Evolutionary conservation across 2,113 vertebrate genomes (phyloP), one percentile per base, ranked within the genome.

Genomic region (Athene noctua): DNA sequence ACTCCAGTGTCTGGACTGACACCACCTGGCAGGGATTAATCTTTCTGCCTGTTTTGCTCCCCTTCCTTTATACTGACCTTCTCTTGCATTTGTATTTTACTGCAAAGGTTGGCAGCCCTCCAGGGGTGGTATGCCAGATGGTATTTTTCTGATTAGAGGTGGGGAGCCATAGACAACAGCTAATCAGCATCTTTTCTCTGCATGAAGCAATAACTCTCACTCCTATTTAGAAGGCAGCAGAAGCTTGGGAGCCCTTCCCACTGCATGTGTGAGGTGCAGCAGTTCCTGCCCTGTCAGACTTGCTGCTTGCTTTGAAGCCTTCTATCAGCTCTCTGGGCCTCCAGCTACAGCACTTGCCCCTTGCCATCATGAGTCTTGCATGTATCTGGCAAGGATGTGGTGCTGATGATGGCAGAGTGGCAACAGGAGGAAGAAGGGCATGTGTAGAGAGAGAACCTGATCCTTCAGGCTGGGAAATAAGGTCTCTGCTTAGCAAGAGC

Each of bases 51-150:
- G 29, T 27, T 84, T 51, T 77, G 80, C 73, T 87, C 71, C 78
- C 40, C 21, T 97, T 92, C 66, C 74, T 95, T 94, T 81, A 44
- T 86, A 86, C 94, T 95, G 91, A 96, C 96, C 95, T 97, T 95
- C 92, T 92, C 81, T 30, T 95, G 81, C 85, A 16, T 93, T 88
- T 12, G 4, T 82, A 32, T 95, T 96, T 96, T 86, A 86, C 93
- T 96, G 96, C 93, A 95, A 96, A 96, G 96, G 85, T 88, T 96
- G 96, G 96, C 96, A 96, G 87, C 62, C 58, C 90, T 96, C 93
- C 94, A 95, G 90, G 78, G 84, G 90, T 96, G 92, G 73, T 67
- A 17, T 92, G 96, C 96, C 96, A 97, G 96, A 97, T 97, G 96
- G 96, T 88, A 86, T 93, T 95, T 96, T 75, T 94, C 90, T 92